Percentiles rank a stretch among this genome's conserved stretches.
Evolutionary conservation across 2,797 vertebrate genomes (phyloP).

Genomic region (Phrynocephalus guinanensis): DNA sequence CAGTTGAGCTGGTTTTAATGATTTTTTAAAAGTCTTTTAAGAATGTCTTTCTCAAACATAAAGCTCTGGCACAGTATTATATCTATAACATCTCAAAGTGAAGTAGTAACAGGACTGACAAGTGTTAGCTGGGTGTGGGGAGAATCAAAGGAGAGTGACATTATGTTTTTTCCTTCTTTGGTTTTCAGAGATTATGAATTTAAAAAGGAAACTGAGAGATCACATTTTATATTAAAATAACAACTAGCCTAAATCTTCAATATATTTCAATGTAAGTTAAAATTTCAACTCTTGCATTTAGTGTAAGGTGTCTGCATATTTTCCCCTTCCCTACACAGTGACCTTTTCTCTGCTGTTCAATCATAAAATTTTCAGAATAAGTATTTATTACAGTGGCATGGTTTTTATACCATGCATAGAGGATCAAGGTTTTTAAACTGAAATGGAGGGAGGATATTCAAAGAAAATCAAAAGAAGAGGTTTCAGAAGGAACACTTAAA

Average conservation of each 20-base stretch:
- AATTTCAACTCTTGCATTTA: not conserved
- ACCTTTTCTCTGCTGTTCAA: not conserved
- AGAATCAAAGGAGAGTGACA: not conserved
- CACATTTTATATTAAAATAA: constrained; percentile 12
- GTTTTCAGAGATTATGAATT: constrained; percentile 17
- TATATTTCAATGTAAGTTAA: not conserved
- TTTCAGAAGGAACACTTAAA: not conserved
- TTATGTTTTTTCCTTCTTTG: not conserved
- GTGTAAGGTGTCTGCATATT: not conserved
- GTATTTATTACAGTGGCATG: not conserved
- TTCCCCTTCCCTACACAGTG: not conserved
- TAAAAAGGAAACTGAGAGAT: not conserved
- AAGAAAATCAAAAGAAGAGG: not conserved
- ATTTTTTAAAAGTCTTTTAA: not conserved
- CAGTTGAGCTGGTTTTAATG: constrained; percentile 5
- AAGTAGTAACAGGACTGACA: not conserved
- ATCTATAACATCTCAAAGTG: constrained; percentile 13
- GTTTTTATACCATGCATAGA: not conserved
- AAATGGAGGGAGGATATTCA: not conserved
- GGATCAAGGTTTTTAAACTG: not conserved
- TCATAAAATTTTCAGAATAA: not conserved
- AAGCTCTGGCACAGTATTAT: not conserved
- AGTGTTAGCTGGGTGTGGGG: not conserved
- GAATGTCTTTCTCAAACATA: not conserved
- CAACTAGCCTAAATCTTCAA: constrained; percentile 1